Conservation (phyloP, 2,888 invertebrate species). For the Noctua fimbriata region DNA sequence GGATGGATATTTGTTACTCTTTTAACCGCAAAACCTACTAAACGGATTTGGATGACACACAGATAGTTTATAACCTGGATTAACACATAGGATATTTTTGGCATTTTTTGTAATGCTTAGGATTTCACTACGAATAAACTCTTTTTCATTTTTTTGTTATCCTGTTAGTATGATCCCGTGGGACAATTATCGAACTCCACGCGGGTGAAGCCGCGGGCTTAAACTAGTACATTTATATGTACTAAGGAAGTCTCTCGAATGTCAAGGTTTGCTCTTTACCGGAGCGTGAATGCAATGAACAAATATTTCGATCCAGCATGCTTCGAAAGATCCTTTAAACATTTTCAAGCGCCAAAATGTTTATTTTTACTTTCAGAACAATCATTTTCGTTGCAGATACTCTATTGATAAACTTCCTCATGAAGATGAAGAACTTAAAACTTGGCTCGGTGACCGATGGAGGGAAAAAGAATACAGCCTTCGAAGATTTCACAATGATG, state of each 20-base stretch:
- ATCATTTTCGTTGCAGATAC: slow-evolving; percentile 86
- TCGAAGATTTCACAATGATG: slow-evolving; percentile 90
- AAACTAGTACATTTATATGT: background rate
- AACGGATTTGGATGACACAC: no score
- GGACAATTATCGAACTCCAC: no score
- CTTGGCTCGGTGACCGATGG: slow-evolving; percentile 93
- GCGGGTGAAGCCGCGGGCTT: no score
- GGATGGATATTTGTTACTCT: no score
- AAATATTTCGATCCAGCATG: background rate
- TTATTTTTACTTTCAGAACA: background rate
- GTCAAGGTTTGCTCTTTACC: background rate
- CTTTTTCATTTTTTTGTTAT: no score
- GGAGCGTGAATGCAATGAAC: background rate
- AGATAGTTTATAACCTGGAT: no score
- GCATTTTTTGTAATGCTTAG: no score
- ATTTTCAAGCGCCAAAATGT: background rate
- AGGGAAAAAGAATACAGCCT: slow-evolving; percentile 91
- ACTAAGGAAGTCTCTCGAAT: background rate
- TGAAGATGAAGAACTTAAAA: slow-evolving; percentile 89
- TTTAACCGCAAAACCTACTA: no score
- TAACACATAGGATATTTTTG: no score
- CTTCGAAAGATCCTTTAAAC: background rate
- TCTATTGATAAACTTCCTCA: slow-evolving; percentile 90
- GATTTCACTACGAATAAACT: no score
- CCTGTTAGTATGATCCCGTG: no score